phyloP scores from a whole-genome alignment of 2,797 vertebrate species.

The Pogonophryne albipinna region DNA sequence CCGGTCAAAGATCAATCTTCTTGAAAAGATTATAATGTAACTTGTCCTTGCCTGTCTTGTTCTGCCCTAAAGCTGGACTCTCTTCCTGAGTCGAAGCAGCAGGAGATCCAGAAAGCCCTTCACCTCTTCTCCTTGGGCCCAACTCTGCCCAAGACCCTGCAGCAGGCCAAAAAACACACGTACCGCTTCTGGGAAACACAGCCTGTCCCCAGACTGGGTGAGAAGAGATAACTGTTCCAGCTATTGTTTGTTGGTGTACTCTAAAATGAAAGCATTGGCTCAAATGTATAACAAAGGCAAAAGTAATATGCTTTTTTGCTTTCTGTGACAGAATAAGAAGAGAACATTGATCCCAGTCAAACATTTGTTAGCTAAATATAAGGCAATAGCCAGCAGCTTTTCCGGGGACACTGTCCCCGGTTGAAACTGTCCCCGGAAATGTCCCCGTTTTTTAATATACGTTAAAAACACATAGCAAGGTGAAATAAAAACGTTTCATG shows the following conservation, averaged over 20 bases:
- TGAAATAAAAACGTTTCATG: too few species aligned
- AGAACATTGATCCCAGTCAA: neutral
- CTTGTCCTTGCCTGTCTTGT: conserved; percentile 27
- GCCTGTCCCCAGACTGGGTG: conserved; percentile 94
- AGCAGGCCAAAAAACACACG: conserved; percentile 90
- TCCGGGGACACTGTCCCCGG: too few species aligned
- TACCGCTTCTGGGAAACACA: conserved; percentile 97
- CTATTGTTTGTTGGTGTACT: neutral
- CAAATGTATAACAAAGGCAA: neutral
- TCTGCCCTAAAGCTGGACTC: conserved; percentile 86
- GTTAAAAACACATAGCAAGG: too few species aligned
- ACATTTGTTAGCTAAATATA: neutral
- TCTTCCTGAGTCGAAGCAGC: conserved; percentile 93
- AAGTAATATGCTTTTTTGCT: neutral
- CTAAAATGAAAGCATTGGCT: neutral
- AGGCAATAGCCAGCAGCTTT: neutral
- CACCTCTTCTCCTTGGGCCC: conserved; percentile 93
- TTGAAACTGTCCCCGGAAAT: too few species aligned
- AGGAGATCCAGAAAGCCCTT: conserved; percentile 96
- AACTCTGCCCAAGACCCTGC: conserved; percentile 91
- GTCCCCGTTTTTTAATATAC: too few species aligned
- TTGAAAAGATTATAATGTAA: conserved; percentile 10
- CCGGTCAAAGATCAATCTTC: neutral
- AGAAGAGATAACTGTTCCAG: conserved; percentile 16
- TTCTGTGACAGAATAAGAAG: neutral